These are phyloP conservation scores for Tuberolachnus salignus DNA, from an alignment of 2,888 invertebrate species.

Conservation along the genomic window DNA sequence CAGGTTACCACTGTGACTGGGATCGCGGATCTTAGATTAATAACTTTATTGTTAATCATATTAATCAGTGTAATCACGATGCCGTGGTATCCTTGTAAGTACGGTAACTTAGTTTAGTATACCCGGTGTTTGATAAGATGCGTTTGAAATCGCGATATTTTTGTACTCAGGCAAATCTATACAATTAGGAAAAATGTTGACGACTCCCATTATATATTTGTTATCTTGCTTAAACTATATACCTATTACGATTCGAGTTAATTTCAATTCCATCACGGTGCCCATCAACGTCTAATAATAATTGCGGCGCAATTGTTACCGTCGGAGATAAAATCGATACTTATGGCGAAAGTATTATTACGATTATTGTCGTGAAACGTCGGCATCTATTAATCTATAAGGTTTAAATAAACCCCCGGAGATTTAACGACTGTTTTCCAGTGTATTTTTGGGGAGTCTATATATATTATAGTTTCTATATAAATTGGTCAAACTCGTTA, in stretches of 20 bases:
- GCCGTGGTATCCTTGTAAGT: too few species aligned
- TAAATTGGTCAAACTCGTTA: conserved; percentile 34
- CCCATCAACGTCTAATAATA: conserved; percentile 25
- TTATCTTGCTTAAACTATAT: neutral
- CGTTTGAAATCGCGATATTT: too few species aligned
- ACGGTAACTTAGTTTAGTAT: too few species aligned
- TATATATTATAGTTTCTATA: neutral
- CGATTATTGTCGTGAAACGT: conserved; percentile 19
- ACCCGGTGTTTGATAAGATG: too few species aligned
- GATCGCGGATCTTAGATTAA: too few species aligned
- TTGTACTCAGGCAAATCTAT: too few species aligned
- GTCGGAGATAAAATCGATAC: conserved; percentile 5
- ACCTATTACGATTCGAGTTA: conserved; percentile 13
- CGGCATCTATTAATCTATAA: neutral
- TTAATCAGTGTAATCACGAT: too few species aligned
- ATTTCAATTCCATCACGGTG: conserved; percentile 13
- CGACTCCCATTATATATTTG: too few species aligned
- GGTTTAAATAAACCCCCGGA: conserved; percentile 1
- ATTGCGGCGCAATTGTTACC: conserved; percentile 9
- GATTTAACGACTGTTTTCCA: conserved; percentile 16
- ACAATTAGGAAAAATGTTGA: too few species aligned
- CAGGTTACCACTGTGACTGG: too few species aligned
- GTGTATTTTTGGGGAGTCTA: neutral
- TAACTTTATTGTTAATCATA: too few species aligned
- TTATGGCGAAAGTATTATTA: conserved; percentile 10